Evolutionary conservation across 2,888 invertebrate genomes (phyloP).

Genomic region (Harpalus rubripes): DNA sequence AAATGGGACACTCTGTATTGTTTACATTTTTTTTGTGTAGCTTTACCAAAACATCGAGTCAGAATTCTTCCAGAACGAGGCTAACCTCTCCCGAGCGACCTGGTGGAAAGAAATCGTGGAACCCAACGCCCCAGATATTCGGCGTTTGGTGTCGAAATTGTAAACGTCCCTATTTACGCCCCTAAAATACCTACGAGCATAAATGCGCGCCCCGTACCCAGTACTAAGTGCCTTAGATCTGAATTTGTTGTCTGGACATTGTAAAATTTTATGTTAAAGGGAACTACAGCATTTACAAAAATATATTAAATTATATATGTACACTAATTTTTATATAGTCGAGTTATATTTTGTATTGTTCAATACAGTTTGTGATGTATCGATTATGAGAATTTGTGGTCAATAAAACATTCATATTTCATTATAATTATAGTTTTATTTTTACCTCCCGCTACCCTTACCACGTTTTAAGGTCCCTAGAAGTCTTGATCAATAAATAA

Average conservation of each 20-base stretch:
- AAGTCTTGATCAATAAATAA: too few relatives aligned
- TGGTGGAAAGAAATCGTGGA: slow-evolving; percentile 86
- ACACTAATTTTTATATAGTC: slow-evolving; percentile 51
- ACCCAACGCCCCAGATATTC: slow-evolving; percentile 73
- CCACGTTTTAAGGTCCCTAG: too few relatives aligned
- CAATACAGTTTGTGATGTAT: slow-evolving; percentile 37
- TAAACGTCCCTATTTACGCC: slow-evolving; percentile 55
- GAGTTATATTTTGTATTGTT: slow-evolving; percentile 56
- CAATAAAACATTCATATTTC: slow-evolving; percentile 1
- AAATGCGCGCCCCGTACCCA: neutral
- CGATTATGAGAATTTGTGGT: slow-evolving; percentile 22
- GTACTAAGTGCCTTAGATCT: slow-evolving; percentile 57
- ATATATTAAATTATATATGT: slow-evolving; percentile 60
- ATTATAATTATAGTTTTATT: neutral
- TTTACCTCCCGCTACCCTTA: neutral
- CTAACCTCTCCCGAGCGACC: slow-evolving; percentile 84
- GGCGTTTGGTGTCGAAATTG: slow-evolving; percentile 71
- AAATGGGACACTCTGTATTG: too few relatives aligned
- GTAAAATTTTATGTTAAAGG: slow-evolving; percentile 41
- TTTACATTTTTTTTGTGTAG: slow-evolving; percentile 75
- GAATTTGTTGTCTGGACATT: slow-evolving; percentile 5
- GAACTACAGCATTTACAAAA: slow-evolving; percentile 14
- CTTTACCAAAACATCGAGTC: slow-evolving; percentile 87
- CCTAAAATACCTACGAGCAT: too few relatives aligned
- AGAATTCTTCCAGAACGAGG: slow-evolving; percentile 84